These are phyloP conservation scores for Oscheius sp. DNA, from an alignment of 2,888 invertebrate genomes.

Conservation along the genomic window DNA sequence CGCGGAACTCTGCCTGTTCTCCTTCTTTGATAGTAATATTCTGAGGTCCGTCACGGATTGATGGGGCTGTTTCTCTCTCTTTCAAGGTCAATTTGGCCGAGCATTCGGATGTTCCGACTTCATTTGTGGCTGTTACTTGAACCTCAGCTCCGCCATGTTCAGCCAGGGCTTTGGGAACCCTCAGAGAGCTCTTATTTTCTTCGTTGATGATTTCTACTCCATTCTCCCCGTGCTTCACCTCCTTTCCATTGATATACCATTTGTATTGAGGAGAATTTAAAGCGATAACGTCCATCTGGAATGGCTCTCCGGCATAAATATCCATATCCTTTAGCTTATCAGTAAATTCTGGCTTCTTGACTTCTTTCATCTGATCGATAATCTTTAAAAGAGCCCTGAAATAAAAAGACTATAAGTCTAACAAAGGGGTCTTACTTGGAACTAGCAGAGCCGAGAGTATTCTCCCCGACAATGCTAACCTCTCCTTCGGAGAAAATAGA, in stretches of 20 bases:
- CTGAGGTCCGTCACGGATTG: constrained; percentile 43
- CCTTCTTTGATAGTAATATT: constrained; percentile 53
- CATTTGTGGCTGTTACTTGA: constrained; percentile 57
- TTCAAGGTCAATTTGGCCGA: constrained; percentile 42
- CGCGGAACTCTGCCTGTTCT: constrained; percentile 52
- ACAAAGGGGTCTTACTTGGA: constrained; percentile 29
- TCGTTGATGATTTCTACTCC: constrained; percentile 55
- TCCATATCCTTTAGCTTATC: constrained; percentile 88
- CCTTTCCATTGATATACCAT: constrained; percentile 74
- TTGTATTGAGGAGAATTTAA: constrained; percentile 78
- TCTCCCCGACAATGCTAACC: constrained; percentile 42
- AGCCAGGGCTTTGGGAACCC: constrained; percentile 81
- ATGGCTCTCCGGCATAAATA: constrained; percentile 33
- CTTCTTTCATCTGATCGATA: constrained; percentile 49
- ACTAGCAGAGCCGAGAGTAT: constrained; percentile 45
- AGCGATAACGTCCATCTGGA: constrained; percentile 60
- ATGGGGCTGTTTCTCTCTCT: constrained; percentile 41
- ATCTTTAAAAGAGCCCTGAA: constrained; percentile 48
- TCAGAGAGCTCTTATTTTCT: constrained; percentile 73
- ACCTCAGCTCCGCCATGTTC: constrained; percentile 74
- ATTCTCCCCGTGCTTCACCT: constrained; percentile 56
- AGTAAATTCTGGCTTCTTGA: constrained; percentile 81
- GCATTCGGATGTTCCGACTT: constrained; percentile 55
- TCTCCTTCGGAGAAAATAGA: constrained; percentile 40
- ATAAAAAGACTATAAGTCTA: neutral